Evolutionary conservation across 2,888 invertebrate species (phyloP), one percentile per base, ranked within the genome.

Genomic region (Cryptosula pallasiana): DNA sequence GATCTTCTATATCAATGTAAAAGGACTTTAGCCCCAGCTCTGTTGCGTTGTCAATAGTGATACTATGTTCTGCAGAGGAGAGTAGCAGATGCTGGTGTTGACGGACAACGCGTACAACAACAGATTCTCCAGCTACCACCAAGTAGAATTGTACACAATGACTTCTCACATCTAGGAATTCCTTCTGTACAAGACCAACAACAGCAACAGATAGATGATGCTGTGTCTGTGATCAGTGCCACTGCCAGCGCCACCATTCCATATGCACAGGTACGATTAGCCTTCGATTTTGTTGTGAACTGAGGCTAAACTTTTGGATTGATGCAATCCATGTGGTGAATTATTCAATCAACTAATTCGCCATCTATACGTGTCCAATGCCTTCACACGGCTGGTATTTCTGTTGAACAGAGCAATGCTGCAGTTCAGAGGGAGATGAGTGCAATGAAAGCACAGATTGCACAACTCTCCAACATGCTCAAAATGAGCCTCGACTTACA

Each of bases 391-490:
- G n/a, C n/a, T n/a, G n/a, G n/a, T n/a, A n/a, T n/a, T n/a, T n/a
- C n/a, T n/a, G n/a, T n/a, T n/a, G n/a, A n/a, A 34, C 76, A 83
- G 82, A 79, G 79, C 25, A 81, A 79, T 54, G 72, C 77, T 34
- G 77, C 79, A 58, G 71, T 82, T 74, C 78, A 77, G 69, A 74
- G 81, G 34, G 82, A 83, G 75, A 77, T 83, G 23, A 73, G 76
- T 5, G 75, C 78, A 35, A 76, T 84, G 73, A 81, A 80, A 73
- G 73, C 79, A 20, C 82, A 83, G 75, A 75, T 84, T 72, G 76
- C 78, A 55, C 81, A 83, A 75, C 80, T 84, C 79, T 80, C 80
- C 75, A 79, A 78, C 71, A 81, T 83, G 82, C 75, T 84, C 76
- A 78, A 78, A 69, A 74, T 83, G 45, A 81, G 81, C 74, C 80